These are phyloP conservation scores for Pararge aegeria DNA, from an alignment of 1,140 invertebrate species.

Conservation along the genomic window DNA sequence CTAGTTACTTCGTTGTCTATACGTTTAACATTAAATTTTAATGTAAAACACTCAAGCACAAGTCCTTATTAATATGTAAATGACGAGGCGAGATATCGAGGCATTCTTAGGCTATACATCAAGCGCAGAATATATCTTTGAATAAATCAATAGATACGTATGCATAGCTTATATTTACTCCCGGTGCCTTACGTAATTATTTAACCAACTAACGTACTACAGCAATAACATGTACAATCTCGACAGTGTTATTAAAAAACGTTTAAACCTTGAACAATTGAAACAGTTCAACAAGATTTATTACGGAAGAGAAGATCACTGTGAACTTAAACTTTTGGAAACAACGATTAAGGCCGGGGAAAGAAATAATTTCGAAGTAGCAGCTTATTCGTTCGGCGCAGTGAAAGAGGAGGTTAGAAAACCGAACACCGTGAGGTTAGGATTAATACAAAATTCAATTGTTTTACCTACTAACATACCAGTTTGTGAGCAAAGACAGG, in stretches of 20 bases:
- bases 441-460: slow-evolving; percentile 94
- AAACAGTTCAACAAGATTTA: slow-evolving; percentile 87
- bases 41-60: background rate
- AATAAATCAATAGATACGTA: slow-evolving; percentile 25
- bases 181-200: slow-evolving; percentile 41
- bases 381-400: slow-evolving; percentile 85
- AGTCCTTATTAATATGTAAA: slow-evolving; percentile 26
- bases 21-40: no score
- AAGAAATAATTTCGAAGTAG: slow-evolving; percentile 86
- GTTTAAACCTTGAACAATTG: slow-evolving; percentile 81
- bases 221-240: slow-evolving; percentile 44
- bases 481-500: slow-evolving; percentile 88
- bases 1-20: no score
- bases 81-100: background rate
- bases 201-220: slow-evolving; percentile 5
- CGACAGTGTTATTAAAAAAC: slow-evolving; percentile 57
- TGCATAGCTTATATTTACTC: slow-evolving; percentile 18
- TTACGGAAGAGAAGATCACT: slow-evolving; percentile 82
- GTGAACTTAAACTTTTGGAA: slow-evolving; percentile 48
- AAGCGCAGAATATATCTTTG: slow-evolving; percentile 28
- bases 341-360: slow-evolving; percentile 37
- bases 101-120: slow-evolving; percentile 31
- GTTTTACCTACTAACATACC: slow-evolving; percentile 87
- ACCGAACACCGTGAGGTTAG: slow-evolving; percentile 88
- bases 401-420: slow-evolving; percentile 83